Evolutionary conservation across 2,888 invertebrate genomes (phyloP).

Genomic region (Nebria brevicollis): DNA sequence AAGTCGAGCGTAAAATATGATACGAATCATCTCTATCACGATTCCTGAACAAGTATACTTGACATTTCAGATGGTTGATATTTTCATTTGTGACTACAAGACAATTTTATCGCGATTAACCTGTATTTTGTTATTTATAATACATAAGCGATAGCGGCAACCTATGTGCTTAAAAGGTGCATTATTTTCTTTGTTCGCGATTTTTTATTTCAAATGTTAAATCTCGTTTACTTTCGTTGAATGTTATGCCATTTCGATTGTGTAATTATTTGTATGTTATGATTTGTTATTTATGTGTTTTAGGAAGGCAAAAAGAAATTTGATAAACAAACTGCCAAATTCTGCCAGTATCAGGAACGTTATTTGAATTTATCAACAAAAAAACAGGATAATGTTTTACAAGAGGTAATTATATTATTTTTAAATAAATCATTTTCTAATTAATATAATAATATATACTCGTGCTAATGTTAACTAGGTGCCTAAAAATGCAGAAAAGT

Average conservation of each 20-base stretch:
- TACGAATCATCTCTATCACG: background rate
- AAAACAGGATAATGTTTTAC: conserved; percentile 88
- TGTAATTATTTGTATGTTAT: no score
- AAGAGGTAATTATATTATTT: conserved; percentile 75
- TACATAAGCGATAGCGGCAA: background rate
- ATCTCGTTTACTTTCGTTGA: no score
- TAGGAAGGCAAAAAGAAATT: conserved; percentile 96
- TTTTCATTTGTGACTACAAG: background rate
- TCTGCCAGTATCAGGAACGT: conserved; percentile 95
- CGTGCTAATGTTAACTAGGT: background rate
- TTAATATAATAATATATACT: background rate
- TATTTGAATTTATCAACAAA: conserved; percentile 93
- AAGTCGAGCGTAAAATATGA: background rate
- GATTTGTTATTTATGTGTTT: conserved; percentile 5
- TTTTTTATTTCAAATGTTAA: no score
- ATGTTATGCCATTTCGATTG: no score
- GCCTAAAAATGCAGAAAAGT: background rate
- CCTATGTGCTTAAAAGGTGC: no score
- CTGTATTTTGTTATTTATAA: conserved; percentile 13
- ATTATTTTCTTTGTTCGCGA: no score
- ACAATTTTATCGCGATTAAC: conserved; percentile 6
- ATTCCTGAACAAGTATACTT: background rate
- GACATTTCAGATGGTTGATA: background rate
- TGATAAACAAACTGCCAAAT: conserved; percentile 97
- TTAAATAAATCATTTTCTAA: background rate